Conservation (phyloP, 1,140 invertebrate genomes). For the Luehdorfia chinensis region DNA sequence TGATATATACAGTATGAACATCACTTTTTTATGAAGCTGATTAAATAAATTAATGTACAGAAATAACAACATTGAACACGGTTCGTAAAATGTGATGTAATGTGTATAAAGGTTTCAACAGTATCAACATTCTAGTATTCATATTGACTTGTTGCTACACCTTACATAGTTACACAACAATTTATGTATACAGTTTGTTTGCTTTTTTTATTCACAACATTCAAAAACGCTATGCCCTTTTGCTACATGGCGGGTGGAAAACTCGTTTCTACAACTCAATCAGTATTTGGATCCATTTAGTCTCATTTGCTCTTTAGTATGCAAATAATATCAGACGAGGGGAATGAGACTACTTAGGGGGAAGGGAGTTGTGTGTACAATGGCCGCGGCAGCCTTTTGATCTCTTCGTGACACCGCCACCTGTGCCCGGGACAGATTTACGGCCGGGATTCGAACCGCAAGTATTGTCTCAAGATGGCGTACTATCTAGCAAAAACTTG, state of each 20-base stretch:
- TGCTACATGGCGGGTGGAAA: background rate
- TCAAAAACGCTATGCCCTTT: too few species aligned
- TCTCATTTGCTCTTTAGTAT: constrained; percentile 30
- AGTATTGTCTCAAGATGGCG: constrained; percentile 11
- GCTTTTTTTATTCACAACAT: too few species aligned
- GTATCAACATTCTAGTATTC: too few species aligned
- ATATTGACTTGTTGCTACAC: too few species aligned
- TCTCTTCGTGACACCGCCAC: constrained; percentile 20
- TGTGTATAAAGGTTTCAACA: too few species aligned
- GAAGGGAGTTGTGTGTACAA: constrained; percentile 17
- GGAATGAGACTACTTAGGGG: constrained; percentile 2
- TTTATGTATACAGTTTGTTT: too few species aligned
- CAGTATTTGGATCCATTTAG: constrained; percentile 20
- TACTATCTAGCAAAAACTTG: background rate
- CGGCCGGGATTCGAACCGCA: background rate
- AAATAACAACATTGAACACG: too few species aligned
- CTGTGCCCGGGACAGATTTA: constrained; percentile 17
- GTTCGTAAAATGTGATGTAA: too few species aligned
- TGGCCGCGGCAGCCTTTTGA: constrained; percentile 28
- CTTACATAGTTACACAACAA: too few species aligned
- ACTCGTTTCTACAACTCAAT: constrained; percentile 11
- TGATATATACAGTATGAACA: too few species aligned
- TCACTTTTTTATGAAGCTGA: too few species aligned
- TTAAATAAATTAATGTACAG: too few species aligned
- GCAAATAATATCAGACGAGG: constrained; percentile 28